Conservation (phyloP, 2,888 invertebrate genomes). For the Lepas anatifera region DNA sequence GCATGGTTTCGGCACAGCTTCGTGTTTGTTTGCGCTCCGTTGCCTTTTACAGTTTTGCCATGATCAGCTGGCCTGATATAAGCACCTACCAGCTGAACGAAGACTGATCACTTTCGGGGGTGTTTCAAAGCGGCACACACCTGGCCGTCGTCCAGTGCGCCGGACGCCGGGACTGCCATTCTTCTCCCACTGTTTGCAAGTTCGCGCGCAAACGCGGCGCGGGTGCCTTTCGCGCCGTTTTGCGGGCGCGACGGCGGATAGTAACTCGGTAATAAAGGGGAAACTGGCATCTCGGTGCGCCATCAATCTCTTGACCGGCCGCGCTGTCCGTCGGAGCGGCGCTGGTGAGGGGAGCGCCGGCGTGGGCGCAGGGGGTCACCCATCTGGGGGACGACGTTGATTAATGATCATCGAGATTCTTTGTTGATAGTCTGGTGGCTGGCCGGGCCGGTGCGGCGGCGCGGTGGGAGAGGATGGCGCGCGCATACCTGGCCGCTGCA, state of each 20-base stretch:
- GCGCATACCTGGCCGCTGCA: neutral
- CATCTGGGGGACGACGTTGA: neutral
- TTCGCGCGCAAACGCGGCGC: neutral
- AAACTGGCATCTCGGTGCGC: neutral
- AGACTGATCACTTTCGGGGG: too few species aligned
- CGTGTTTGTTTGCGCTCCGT: too few species aligned
- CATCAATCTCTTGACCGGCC: neutral
- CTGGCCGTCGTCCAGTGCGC: too few species aligned
- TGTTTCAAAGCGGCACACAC: too few species aligned
- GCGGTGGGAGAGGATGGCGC: neutral
- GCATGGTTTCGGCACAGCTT: too few species aligned
- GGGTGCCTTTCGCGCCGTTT: neutral
- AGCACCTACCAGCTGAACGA: too few species aligned
- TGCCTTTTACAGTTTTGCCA: too few species aligned
- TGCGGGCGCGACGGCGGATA: neutral
- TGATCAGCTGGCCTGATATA: too few species aligned
- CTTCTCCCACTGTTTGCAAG: neutral
- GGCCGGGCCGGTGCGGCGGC: neutral
- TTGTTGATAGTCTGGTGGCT: slow-evolving; percentile 7
- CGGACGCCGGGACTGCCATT: too few species aligned
- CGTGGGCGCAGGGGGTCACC: neutral
- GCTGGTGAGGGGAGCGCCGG: neutral
- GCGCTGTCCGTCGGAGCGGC: neutral
- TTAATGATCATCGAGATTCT: slow-evolving; percentile 4
- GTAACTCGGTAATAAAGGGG: neutral